phyloP scores from a whole-genome alignment of 2,888 invertebrate genomes.

The Drosophila nigricruria region DNA sequence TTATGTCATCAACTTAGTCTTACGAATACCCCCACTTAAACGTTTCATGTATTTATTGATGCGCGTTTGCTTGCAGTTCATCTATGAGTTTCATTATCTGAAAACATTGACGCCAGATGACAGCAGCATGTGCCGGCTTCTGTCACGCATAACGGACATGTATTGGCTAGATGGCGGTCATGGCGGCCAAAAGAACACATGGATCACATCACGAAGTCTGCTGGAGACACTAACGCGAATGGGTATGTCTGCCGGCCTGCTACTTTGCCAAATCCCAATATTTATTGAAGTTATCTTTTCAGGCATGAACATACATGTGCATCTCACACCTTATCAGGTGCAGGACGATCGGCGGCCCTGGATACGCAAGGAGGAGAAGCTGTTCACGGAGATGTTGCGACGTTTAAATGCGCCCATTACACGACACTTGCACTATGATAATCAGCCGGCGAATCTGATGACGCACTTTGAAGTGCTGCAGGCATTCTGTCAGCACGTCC shows the following conservation, averaged over 20 bases:
- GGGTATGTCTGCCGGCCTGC: slow-evolving; percentile 87
- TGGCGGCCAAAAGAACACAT: slow-evolving; percentile 94
- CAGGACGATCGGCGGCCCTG: slow-evolving; percentile 92
- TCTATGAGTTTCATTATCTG: slow-evolving; percentile 93
- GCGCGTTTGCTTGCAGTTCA: slow-evolving; percentile 86
- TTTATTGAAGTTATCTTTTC: slow-evolving; percentile 16
- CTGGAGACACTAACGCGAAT: slow-evolving; percentile 90
- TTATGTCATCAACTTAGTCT: slow-evolving; percentile 1
- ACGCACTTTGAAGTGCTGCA: slow-evolving; percentile 92
- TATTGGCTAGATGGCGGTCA: slow-evolving; percentile 97
- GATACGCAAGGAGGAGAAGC: slow-evolving; percentile 93
- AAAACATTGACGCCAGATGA: slow-evolving; percentile 89
- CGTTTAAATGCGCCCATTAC: slow-evolving; percentile 89
- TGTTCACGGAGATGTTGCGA: slow-evolving; percentile 89
- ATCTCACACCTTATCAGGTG: slow-evolving; percentile 96
- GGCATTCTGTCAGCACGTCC: slow-evolving; percentile 86
- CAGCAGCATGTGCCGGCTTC: slow-evolving; percentile 88
- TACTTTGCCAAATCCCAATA: too few species aligned
- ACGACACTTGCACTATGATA: slow-evolving; percentile 88
- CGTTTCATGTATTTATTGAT: background rate
- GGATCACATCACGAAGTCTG: slow-evolving; percentile 92
- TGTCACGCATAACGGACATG: slow-evolving; percentile 90
- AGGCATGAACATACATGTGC: slow-evolving; percentile 91
- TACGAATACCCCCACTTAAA: background rate
- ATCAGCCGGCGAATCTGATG: slow-evolving; percentile 87